Conservation (phyloP, 1,140 invertebrate species). For the Bathynomus jamesi region DNA sequence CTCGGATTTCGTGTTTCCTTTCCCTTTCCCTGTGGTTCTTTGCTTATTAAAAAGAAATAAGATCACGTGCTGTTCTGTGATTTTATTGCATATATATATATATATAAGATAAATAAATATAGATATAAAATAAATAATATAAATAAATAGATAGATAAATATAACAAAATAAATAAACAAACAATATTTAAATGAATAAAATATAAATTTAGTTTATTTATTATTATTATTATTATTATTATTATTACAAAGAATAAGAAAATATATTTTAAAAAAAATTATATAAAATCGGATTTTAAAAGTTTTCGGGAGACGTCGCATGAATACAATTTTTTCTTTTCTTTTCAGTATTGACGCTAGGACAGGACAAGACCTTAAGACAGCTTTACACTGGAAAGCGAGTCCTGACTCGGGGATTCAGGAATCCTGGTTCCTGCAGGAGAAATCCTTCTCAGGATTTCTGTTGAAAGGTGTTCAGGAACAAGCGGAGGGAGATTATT, state of each 20-base stretch:
- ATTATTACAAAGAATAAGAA: too few species aligned
- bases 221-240: too few species aligned
- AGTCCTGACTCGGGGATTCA: neutral
- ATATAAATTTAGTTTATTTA: too few species aligned
- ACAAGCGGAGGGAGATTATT: neutral
- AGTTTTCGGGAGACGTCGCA: too few species aligned
- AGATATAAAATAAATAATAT: neutral
- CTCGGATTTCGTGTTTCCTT: too few species aligned
- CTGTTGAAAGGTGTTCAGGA: neutral
- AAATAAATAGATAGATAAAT: neutral
- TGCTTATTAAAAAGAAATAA: too few species aligned
- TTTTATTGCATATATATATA: neutral
- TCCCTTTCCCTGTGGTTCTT: too few species aligned
- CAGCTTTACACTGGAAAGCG: neutral
- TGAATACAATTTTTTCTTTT: too few species aligned
- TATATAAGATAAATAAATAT: neutral
- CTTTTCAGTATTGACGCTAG: neutral
- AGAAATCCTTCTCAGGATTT: neutral
- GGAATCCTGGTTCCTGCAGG: neutral
- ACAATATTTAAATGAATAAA: too few species aligned
- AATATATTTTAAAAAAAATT: too few species aligned
- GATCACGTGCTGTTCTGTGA: too few species aligned
- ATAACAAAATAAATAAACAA: neutral
- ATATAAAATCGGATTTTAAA: too few species aligned
- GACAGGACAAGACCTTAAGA: neutral